Evolutionary conservation across 2,888 invertebrate genomes (phyloP).

Genomic region (Drosophila neotestacea): DNA sequence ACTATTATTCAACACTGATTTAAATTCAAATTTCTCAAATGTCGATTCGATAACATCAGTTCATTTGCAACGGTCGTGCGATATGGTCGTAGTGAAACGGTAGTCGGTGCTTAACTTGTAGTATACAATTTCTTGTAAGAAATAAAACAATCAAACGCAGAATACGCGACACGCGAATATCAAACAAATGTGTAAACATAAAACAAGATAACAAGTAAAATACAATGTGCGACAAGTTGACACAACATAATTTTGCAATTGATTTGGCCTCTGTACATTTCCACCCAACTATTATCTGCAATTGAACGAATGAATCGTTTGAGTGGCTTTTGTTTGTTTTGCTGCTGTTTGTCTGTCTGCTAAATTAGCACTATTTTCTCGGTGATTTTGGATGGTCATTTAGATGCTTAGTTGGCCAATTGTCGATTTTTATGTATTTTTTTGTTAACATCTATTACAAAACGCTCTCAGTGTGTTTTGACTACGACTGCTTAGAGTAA

Average conservation of each 20-base stretch:
- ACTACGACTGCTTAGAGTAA: constrained; percentile 31
- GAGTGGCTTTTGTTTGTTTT: constrained; percentile 33
- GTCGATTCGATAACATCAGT: constrained; percentile 49
- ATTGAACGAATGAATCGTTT: constrained; percentile 47
- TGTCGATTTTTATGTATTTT: constrained; percentile 24
- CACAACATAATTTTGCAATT: constrained; percentile 52
- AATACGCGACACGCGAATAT: constrained; percentile 43
- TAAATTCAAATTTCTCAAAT: constrained; percentile 34
- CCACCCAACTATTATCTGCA: constrained; percentile 35
- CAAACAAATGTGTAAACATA: constrained; percentile 54
- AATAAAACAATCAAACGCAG: constrained; percentile 30
- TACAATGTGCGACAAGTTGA: constrained; percentile 11
- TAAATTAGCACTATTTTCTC: constrained; percentile 66
- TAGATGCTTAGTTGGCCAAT: constrained; percentile 29
- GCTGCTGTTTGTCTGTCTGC: constrained; percentile 26
- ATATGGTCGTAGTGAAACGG: constrained; percentile 11
- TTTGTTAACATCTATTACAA: constrained; percentile 38
- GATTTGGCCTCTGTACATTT: constrained; percentile 23
- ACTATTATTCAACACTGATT: constrained; percentile 27
- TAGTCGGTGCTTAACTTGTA: neutral
- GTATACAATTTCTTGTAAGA: constrained; percentile 18
- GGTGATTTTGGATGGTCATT: constrained; percentile 26
- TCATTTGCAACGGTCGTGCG: constrained; percentile 55
- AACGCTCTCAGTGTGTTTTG: constrained; percentile 17
- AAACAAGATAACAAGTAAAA: constrained; percentile 29